A percentile compares a stretch with the other conserved stretches of the same genome.
phyloP scores from a whole-genome alignment of 2,113 vertebrate genomes.

The Steatornis caripensis region DNA sequence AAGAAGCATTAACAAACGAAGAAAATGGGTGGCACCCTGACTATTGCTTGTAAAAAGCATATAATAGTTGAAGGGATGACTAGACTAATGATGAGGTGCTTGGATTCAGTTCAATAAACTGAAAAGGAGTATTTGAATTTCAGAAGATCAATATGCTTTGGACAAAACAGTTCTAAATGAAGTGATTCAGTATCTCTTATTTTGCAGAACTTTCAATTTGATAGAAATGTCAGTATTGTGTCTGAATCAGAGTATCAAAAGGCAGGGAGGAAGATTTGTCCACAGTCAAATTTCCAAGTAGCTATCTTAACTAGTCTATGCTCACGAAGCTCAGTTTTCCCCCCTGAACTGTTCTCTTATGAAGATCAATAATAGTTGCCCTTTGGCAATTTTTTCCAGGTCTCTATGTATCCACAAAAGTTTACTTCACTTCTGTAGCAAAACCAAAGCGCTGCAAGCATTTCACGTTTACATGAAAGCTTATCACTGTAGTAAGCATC shows the following conservation, averaged over 20 bases:
- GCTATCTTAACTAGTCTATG: neutral
- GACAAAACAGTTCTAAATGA: neutral
- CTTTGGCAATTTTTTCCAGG: neutral
- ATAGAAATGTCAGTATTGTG: neutral
- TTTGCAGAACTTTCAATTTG: neutral
- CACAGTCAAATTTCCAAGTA: neutral
- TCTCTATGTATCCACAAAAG: neutral
- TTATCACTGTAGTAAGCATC: neutral
- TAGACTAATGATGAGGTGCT: neutral
- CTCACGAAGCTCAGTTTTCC: neutral
- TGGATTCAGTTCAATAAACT: neutral
- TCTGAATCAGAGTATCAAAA: neutral
- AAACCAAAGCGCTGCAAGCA: neutral
- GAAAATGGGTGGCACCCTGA: neutral
- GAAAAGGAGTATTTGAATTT: neutral
- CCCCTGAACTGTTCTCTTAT: neutral
- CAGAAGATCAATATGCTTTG: neutral
- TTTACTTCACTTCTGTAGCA: neutral
- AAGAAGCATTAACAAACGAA: neutral
- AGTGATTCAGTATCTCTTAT: neutral
- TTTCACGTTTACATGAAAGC: neutral
- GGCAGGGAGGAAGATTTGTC: accelerated
- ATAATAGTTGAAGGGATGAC: neutral
- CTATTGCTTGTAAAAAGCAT: neutral
- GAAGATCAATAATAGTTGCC: neutral